A percentile compares a stretch with the other conserved stretches of the same genome.
phyloP scores from a whole-genome alignment of 2,797 vertebrate genomes.

The Spinibarbus caldwelli region DNA sequence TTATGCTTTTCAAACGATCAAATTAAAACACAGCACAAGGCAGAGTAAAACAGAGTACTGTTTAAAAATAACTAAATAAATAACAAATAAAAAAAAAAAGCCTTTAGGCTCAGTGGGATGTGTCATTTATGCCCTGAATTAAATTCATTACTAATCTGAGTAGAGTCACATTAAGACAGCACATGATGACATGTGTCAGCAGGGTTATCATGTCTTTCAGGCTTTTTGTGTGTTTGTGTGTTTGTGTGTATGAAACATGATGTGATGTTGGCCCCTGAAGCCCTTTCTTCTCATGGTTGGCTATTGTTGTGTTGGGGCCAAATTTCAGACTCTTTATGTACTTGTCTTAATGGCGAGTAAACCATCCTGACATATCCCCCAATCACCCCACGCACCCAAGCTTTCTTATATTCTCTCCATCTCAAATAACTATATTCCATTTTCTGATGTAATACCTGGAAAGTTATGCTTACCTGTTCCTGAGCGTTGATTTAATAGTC shows the following conservation, averaged over 20 bases:
- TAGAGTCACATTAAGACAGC: constrained; percentile 73
- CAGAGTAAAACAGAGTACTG: not conserved
- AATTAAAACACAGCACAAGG: not conserved
- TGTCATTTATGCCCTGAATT: constrained; percentile 76
- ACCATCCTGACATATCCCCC: constrained; percentile 28
- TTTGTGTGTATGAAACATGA: constrained; percentile 42
- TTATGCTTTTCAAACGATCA: not conserved
- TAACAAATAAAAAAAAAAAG: not conserved
- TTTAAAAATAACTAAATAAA: no score
- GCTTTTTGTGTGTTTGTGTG: constrained; percentile 46
- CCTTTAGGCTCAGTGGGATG: constrained; percentile 45
- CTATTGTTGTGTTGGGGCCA: constrained; percentile 52
- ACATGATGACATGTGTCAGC: constrained; percentile 73
- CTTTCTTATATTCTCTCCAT: not conserved
- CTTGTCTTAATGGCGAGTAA: constrained; percentile 62
- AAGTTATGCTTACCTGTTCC: constrained; percentile 5
- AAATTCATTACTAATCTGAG: constrained; percentile 72
- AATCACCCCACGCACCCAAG: constrained; percentile 5
- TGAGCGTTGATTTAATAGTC: not conserved
- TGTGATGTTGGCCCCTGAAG: constrained; percentile 50
- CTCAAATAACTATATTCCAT: not conserved
- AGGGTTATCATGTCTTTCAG: constrained; percentile 77
- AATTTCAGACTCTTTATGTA: constrained; percentile 66
- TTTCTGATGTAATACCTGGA: constrained; percentile 37
- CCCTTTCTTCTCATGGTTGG: constrained; percentile 62